Percentiles rank a stretch among this genome's conserved stretches.
Conservation (phyloP, 2,888 invertebrate species). For the Pristionchus entomophagus region DNA sequence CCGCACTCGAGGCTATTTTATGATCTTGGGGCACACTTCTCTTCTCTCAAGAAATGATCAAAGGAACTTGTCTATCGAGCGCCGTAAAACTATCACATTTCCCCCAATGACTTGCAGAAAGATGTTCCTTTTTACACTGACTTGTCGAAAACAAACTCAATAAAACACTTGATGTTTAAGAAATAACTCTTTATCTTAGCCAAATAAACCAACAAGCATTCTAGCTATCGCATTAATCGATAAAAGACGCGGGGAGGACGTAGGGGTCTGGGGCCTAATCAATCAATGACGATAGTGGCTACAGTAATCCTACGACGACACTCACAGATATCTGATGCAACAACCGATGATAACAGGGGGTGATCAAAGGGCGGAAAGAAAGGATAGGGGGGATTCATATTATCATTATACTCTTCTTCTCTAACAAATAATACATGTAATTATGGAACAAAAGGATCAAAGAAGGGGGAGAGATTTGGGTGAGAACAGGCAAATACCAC, state of each 20-base stretch:
- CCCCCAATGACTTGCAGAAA: no score
- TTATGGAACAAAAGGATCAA: neutral
- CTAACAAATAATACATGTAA: neutral
- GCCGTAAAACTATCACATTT: neutral
- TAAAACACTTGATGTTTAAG: neutral
- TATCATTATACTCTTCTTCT: conserved; percentile 22
- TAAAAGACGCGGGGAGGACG: neutral
- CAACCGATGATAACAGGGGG: neutral
- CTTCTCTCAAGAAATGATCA: neutral
- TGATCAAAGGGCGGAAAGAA: neutral
- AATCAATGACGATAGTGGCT: conserved; percentile 6
- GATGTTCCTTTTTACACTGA: neutral
- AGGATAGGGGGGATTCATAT: neutral
- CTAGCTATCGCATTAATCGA: neutral
- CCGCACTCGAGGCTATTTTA: no score
- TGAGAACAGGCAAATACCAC: neutral
- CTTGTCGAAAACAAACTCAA: neutral
- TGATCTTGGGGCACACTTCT: neutral
- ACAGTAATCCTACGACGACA: conserved; percentile 19
- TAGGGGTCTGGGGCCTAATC: neutral
- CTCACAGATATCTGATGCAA: neutral
- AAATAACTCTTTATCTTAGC: neutral
- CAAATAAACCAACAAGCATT: conserved; percentile 14
- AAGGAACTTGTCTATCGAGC: neutral
- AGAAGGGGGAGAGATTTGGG: neutral